A percentile compares a stretch with the other conserved stretches of the same genome.
Evolutionary conservation across 2,888 invertebrate genomes (phyloP).

Genomic region (Philhelius pedissequus): DNA sequence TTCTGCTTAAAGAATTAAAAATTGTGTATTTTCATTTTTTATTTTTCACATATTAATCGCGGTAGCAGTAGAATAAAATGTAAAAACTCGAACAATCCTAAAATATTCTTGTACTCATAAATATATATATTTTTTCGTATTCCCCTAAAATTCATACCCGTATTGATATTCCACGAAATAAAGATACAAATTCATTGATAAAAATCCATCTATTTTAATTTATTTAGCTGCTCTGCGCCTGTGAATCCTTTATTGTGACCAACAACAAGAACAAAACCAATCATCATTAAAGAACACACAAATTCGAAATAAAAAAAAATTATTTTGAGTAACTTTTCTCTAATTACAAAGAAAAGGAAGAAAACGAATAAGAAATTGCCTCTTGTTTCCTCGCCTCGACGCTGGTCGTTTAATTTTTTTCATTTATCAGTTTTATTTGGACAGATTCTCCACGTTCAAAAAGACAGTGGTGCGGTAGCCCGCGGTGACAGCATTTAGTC

Average conservation of each 20-base stretch:
- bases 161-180: conserved; percentile 3
- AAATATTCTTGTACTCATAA: not conserved
- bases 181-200: not conserved
- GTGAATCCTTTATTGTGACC: conserved; percentile 4
- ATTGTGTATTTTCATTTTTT: conserved; percentile 64
- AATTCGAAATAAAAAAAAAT: conserved; percentile 26
- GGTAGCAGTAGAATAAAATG: conserved; percentile 60
- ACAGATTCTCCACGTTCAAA: not conserved
- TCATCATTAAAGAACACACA: conserved; percentile 34
- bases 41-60: conserved; percentile 36
- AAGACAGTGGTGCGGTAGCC: conserved; percentile 29
- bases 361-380: conserved; percentile 3
- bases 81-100: conserved; percentile 35
- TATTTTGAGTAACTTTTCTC: not conserved
- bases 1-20: conserved; percentile 52
- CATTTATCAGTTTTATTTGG: not conserved
- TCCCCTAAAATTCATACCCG: conserved; percentile 33
- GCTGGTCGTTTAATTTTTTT: not conserved
- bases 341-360: conserved; percentile 10
- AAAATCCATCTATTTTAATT: conserved; percentile 6
- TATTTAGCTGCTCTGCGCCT: conserved; percentile 20
- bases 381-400: not conserved
- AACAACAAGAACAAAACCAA: conserved; percentile 8
- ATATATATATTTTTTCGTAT: conserved; percentile 37
- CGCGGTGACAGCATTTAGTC: conserved; percentile 43